Evolutionary conservation across 2,113 vertebrate genomes (phyloP), one percentile per base, ranked within the genome.

Genomic region (Pseudopipra pipra): DNA sequence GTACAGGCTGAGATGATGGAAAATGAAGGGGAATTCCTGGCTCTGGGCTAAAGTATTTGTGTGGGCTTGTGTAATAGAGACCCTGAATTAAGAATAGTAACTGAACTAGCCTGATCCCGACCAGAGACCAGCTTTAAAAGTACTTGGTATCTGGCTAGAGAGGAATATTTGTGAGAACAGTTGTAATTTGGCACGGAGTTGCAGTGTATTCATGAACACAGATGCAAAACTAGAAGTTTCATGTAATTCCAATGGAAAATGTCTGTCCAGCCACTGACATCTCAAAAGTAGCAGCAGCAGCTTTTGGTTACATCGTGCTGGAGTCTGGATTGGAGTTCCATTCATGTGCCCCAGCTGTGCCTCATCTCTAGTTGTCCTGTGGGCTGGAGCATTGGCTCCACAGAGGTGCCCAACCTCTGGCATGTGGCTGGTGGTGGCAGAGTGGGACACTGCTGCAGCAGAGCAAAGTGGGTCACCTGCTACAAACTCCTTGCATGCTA

Each of bases 391-490:
- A 14, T 4, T 0, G 0, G 14, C 62, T 58, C 55, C 2, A 1
- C 7, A 2, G 85, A 82, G 58, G 19, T 85, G 63, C 27, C 81
- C 52, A 8, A 8, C 31, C 0, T 2, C 61, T 61, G 76, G 46
- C 15, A 0, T 8, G 6, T 55, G 80, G 51, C 61, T 3, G 0
- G 2, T 1, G 3, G 41, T 23, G 70, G 22, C 63, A 14, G 1
- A 70, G 23, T 10, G 37, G 44, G 67, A 73, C 12, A 1, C 51
- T 52, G 54, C 71, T 66, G 52, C 68, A 8, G 2, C 62, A 30
- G 78, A 61, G 46, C 33, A 8, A 27, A 55, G 67, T 10, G 33
- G 39, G 37, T 51, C 78, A 72, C 85, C 89, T 82, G 67, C 62
- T 82, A 8, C 33, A 28, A 28, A 25, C 52, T 46, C 72, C n/a